A percentile compares a stretch with the other conserved stretches of the same genome.
Conservation (phyloP, 2,113 vertebrate species). For the Zapus hudsonius region DNA sequence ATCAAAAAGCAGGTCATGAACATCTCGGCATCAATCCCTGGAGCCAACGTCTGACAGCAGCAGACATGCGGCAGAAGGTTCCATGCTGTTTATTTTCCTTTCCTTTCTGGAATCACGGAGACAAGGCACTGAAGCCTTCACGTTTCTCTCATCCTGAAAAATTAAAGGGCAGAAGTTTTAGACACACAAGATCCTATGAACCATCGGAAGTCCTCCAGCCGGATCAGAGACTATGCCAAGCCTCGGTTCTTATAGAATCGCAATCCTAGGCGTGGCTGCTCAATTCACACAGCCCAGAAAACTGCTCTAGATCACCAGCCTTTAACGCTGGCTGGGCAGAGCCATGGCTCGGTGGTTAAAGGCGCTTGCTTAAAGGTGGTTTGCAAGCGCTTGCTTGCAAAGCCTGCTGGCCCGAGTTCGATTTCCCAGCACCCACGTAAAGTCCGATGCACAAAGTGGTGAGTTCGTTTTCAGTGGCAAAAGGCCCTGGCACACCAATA, state of each 20-base stretch:
- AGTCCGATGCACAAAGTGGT: no score
- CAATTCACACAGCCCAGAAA: background rate
- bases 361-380: no score
- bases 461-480: no score
- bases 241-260: background rate
- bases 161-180: background rate
- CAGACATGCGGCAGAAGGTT: background rate
- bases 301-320: background rate
- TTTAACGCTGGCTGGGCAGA: background rate
- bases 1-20: constrained; percentile 69
- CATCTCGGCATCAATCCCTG: constrained; percentile 60
- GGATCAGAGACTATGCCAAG: background rate
- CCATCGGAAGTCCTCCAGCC: background rate
- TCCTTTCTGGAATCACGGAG: constrained; percentile 26
- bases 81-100: constrained; percentile 48
- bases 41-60: background rate
- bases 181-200: background rate
- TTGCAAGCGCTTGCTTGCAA: no score
- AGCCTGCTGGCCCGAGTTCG: no score
- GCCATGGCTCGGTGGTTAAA: background rate
- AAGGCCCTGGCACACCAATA: no score
- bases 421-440: no score
- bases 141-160: constrained; percentile 12
- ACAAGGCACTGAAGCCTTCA: background rate
- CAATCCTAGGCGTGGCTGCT: background rate